Evolutionary conservation across 2,888 invertebrate genomes (phyloP).

Genomic region (Myathropa florea): DNA sequence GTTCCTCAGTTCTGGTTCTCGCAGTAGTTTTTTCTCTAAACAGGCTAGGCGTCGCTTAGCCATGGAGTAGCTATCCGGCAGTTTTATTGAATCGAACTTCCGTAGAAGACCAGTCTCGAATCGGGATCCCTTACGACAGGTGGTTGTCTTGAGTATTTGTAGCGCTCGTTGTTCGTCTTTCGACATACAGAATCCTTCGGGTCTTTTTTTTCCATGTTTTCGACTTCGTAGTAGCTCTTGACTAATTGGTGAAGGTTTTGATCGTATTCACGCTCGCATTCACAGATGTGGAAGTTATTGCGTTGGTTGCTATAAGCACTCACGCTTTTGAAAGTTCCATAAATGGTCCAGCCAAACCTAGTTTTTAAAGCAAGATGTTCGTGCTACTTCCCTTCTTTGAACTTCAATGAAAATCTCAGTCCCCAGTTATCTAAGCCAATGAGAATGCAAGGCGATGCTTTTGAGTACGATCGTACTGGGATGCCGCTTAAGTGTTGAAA

Average conservation of each 20-base stretch:
- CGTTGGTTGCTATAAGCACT: too few species aligned
- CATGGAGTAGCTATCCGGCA: conserved; percentile 48
- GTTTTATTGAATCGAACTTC: not conserved
- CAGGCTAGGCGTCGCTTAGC: conserved; percentile 53
- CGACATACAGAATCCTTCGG: too few species aligned
- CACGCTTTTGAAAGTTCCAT: too few species aligned
- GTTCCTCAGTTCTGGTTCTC: conserved; percentile 27
- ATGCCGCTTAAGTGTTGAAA: conserved; percentile 16
- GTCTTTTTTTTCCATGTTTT: too few species aligned
- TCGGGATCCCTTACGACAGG: not conserved
- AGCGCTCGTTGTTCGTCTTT: too few species aligned
- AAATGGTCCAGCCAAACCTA: too few species aligned
- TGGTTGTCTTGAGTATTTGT: not conserved
- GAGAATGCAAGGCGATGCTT: not conserved
- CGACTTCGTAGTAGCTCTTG: too few species aligned
- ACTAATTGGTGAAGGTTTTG: too few species aligned
- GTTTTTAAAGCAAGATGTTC: too few species aligned
- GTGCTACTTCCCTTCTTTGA: conserved; percentile 1
- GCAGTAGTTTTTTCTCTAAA: conserved; percentile 60
- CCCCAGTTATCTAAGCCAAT: too few species aligned
- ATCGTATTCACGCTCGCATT: too few species aligned
- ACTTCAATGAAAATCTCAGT: not conserved
- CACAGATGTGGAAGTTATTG: too few species aligned
- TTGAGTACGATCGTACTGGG: conserved; percentile 7
- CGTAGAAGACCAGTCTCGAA: conserved; percentile 46